These are phyloP conservation scores for Scolanthus callimorphus DNA, from an alignment of 92 coral and sea anemone species.

Conservation along the genomic window DNA sequence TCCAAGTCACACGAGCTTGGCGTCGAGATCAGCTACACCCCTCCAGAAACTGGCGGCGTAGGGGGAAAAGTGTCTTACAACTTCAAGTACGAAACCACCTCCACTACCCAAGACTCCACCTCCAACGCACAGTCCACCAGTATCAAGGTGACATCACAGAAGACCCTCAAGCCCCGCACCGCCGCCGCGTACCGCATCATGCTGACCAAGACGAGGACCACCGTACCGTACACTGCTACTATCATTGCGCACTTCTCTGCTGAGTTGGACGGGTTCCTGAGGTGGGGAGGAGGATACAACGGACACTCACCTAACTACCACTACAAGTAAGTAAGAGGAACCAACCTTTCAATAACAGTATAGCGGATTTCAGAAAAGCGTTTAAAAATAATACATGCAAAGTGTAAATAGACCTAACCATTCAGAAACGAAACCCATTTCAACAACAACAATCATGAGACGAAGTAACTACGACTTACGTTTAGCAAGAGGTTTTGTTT, in stretches of 20 bases:
- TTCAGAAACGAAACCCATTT: too few species aligned
- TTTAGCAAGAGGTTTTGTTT: too few species aligned
- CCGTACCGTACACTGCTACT: slow-evolving; percentile 59
- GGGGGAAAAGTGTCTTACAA: slow-evolving; percentile 7
- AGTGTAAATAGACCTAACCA: too few species aligned
- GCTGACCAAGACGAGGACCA: too few species aligned
- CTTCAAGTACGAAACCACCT: slow-evolving; percentile 19
- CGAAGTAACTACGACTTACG: too few species aligned
- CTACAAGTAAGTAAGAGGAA: slow-evolving; percentile 41
- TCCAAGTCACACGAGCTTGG: background rate
- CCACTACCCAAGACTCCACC: slow-evolving; percentile 13
- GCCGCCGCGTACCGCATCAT: slow-evolving; percentile 20
- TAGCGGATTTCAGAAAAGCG: too few species aligned
- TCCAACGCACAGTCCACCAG: slow-evolving; percentile 10
- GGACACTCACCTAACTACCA: slow-evolving; percentile 49
- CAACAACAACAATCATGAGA: too few species aligned
- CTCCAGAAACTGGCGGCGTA: slow-evolving; percentile 15
- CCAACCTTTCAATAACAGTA: too few species aligned
- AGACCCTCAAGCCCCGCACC: slow-evolving; percentile 12
- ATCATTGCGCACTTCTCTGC: slow-evolving; percentile 59
- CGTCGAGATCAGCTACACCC: slow-evolving; percentile 13
- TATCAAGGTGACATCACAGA: slow-evolving; percentile 15
- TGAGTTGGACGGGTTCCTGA: slow-evolving; percentile 60
- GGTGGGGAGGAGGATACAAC: slow-evolving; percentile 61
- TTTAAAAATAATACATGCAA: too few species aligned